phyloP scores from a whole-genome alignment of 1,140 invertebrate species.

The Scaptomyza pallida region DNA sequence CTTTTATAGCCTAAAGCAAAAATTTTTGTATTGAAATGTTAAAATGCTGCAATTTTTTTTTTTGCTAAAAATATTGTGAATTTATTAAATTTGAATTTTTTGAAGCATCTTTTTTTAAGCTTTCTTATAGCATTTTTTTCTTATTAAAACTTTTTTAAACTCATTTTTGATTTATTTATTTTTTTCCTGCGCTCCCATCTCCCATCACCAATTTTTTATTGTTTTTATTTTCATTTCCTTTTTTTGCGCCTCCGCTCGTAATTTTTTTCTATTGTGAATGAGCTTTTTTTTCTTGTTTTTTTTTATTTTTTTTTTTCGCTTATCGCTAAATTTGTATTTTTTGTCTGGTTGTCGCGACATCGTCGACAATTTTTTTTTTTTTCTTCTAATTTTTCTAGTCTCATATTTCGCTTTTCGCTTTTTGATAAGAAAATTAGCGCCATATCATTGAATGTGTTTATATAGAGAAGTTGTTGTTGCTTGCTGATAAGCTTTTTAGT shows the following conservation, averaged over 20 bases:
- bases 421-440: conserved; percentile 62
- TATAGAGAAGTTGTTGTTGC: conserved; percentile 8
- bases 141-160: too few relatives aligned
- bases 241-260: too few relatives aligned
- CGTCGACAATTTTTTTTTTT: conserved; percentile 24
- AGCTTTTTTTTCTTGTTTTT: conserved; percentile 23
- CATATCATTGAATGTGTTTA: conserved; percentile 44
- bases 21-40: conserved; percentile 25
- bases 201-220: too few relatives aligned
- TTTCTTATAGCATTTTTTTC: too few relatives aligned
- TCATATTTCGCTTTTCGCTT: conserved; percentile 23
- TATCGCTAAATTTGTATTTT: conserved; percentile 39
- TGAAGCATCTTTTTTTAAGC: too few relatives aligned
- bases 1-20: too few relatives aligned
- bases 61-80: too few relatives aligned
- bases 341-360: conserved; percentile 37
- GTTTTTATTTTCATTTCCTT: conserved; percentile 26
- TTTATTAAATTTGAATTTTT: too few relatives aligned
- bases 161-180: too few relatives aligned
- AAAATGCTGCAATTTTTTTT: too few relatives aligned
- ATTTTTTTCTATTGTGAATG: conserved; percentile 9
- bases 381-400: conserved; percentile 16
- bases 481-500: conserved; percentile 51
- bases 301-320: conserved; percentile 12
- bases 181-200: too few relatives aligned